Evolutionary conservation across 2,113 vertebrate genomes (phyloP).

Genomic region (Cheirogaleus medius): DNA sequence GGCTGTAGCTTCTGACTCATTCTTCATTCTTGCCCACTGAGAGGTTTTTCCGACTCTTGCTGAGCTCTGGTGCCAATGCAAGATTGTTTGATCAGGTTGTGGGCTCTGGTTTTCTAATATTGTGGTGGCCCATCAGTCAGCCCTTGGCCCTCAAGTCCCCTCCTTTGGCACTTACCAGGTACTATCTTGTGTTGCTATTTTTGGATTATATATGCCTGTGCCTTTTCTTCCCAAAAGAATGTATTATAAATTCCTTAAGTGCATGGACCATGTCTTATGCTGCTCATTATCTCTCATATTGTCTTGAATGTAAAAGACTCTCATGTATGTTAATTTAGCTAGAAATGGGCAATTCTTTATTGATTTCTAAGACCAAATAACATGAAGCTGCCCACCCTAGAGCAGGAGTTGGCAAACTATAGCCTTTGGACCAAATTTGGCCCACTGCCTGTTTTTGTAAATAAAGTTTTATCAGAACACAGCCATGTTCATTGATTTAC

Average conservation of each 20-base stretch:
- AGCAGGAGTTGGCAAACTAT: background rate
- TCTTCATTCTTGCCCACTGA: background rate
- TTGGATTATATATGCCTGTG: background rate
- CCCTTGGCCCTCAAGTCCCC: background rate
- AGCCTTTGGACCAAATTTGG: background rate
- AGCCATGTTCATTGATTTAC: background rate
- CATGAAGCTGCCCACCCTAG: background rate
- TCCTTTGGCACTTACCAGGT: background rate
- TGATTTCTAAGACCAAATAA: constrained; percentile 24
- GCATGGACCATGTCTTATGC: background rate
- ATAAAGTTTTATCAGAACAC: constrained; percentile 18
- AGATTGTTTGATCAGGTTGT: background rate
- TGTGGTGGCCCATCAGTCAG: background rate
- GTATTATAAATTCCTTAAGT: background rate
- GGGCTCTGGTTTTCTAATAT: background rate
- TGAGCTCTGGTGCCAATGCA: background rate
- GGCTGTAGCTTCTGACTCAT: background rate
- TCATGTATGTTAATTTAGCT: constrained; percentile 20
- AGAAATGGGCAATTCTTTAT: constrained; percentile 6
- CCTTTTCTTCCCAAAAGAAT: constrained; percentile 5
- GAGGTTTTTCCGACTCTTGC: background rate
- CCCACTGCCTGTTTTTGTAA: background rate
- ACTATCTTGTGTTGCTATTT: background rate
- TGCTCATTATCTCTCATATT: background rate
- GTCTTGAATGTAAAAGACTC: background rate